Conservation (phyloP, 2,888 invertebrate species). For the Drosophila picticornis region DNA sequence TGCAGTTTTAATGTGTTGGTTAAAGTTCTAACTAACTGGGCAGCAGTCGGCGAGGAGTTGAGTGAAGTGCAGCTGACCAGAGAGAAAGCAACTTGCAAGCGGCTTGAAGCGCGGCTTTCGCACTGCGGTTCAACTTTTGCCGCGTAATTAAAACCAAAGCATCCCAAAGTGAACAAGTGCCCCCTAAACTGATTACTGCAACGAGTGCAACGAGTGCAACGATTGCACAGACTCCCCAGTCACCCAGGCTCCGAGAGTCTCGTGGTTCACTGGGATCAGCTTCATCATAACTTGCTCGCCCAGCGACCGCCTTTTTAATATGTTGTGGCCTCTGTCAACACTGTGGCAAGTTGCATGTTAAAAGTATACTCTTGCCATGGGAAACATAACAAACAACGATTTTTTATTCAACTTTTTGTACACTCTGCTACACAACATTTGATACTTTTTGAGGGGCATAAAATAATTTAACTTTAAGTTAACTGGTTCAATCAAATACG, state of each 20-base stretch:
- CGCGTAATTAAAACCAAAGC: conserved; percentile 80
- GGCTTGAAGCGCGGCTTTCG: conserved; percentile 17
- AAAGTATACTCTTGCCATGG: conserved; percentile 1
- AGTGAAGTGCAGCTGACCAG: conserved; percentile 12
- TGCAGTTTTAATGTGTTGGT: conserved; percentile 79
- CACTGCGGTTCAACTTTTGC: conserved; percentile 67
- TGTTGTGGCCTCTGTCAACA: conserved; percentile 41
- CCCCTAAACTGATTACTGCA: conserved; percentile 73
- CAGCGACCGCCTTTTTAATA: conserved; percentile 34
- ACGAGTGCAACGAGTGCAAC: conserved; percentile 42
- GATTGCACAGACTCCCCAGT: not conserved
- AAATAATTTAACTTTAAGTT: not conserved
- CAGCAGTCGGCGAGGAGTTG: conserved; percentile 42
- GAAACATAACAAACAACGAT: not conserved
- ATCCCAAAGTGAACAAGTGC: conserved; percentile 76
- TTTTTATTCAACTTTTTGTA: not conserved
- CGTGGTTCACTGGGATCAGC: conserved; percentile 2
- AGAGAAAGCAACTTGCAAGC: conserved; percentile 12
- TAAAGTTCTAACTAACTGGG: conserved; percentile 69
- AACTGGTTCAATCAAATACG: not conserved
- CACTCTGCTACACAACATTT: not conserved
- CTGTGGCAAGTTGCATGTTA: conserved; percentile 9
- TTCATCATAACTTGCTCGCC: conserved; percentile 20
- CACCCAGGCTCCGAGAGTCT: not conserved
- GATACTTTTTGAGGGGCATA: not conserved